A percentile compares a stretch with the other conserved stretches of the same genome.
phyloP scores from a whole-genome alignment of 2,888 invertebrate genomes.

The Caenorhabditis angaria region DNA sequence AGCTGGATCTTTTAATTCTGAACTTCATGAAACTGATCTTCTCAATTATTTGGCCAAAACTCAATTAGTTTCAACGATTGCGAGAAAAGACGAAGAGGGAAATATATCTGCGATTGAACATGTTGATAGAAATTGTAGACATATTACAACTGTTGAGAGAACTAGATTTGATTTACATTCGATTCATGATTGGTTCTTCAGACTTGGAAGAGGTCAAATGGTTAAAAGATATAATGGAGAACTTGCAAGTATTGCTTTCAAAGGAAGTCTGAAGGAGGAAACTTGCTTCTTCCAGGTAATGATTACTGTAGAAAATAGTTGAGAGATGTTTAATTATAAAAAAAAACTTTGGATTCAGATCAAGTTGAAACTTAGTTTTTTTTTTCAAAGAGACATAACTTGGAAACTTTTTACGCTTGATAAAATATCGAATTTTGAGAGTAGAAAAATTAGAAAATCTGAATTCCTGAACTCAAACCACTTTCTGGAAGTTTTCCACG shows the following conservation, averaged over 20 bases:
- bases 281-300: constrained; percentile 58
- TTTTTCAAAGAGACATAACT: too few species aligned
- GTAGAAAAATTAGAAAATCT: too few species aligned
- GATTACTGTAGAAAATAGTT: constrained; percentile 2
- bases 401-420: too few species aligned
- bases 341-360: too few species aligned
- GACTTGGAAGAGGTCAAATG: constrained; percentile 61
- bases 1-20: constrained; percentile 61
- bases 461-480: too few species aligned
- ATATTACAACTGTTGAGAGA: constrained; percentile 57
- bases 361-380: too few species aligned
- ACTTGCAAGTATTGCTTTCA: constrained; percentile 51
- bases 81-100: constrained; percentile 52
- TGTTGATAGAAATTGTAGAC: constrained; percentile 55
- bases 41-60: constrained; percentile 53
- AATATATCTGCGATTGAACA: constrained; percentile 56
- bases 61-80: constrained; percentile 50
- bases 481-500: too few species aligned
- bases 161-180: constrained; percentile 60
- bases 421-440: too few species aligned
- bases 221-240: constrained; percentile 61
- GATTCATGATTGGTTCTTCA: constrained; percentile 65
- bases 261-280: constrained; percentile 55
- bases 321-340: too few species aligned
- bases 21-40: constrained; percentile 60